Evolutionary conservation across 2,888 invertebrate genomes (phyloP), one percentile per base, ranked within the genome.

Genomic region (Loripinus fragilis): DNA sequence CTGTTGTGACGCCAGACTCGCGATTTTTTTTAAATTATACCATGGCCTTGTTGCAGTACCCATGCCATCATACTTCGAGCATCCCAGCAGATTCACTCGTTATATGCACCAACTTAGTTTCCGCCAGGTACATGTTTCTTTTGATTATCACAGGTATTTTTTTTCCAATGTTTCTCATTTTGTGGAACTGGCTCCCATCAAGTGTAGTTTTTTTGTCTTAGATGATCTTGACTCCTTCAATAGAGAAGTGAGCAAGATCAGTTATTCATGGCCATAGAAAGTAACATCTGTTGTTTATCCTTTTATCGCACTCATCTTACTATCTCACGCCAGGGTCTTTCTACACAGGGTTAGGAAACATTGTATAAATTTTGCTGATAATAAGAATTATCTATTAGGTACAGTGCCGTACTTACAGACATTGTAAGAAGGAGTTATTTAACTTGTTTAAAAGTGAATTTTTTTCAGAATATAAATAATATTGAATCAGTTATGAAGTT

Each of bases 221-320:
- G n/a, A n/a, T n/a, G 55, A 33, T 60, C 60, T 60, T 33, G 30
- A 60, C 60, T 60, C 60, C 60, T 60, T 60, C 33, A 60, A 60
- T 30, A 55, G 55, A 33, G 60, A 60, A 33, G 60, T 60, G 60
- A 60, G 60, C 60, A 60, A 60, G 60, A 60, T 60, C 60, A 60
- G n/a, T 33, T 33, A 17, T 33, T 33, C 30, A 60, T 33, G 25
- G 17, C 60, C 33, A 60, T 60, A 60, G 60, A 60, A 33, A 60
- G 60, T 17, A 60, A 60, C 23, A 33, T 33, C 25, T 12, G 12
- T 52, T 60, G 30, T 33, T 33, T 33, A 20, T 28, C 60, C 20
- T 7, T 10, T 30, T 60, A 33, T 33, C 30, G 15, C 15, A 30
- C 33, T 17, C 30, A 33, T 33, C 33, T 17, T 60, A 60, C 60